A percentile compares a stretch with the other conserved stretches of the same genome.
Evolutionary conservation across 2,113 vertebrate species (phyloP).

Genomic region (Hiodon alosoides): DNA sequence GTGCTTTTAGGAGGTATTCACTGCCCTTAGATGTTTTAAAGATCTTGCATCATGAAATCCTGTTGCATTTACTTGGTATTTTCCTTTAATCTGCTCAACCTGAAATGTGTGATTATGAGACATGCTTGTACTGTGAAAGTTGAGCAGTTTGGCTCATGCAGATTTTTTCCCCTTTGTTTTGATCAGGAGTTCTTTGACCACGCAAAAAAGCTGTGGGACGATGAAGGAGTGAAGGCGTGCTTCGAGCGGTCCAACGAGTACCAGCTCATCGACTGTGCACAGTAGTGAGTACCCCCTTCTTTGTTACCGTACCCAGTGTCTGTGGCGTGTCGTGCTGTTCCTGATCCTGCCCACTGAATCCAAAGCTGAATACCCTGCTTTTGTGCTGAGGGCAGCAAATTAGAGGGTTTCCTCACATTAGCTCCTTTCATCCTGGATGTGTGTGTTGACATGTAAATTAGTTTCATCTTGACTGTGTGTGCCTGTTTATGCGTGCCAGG

Average conservation of each 20-base stretch:
- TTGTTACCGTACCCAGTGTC: too few species aligned
- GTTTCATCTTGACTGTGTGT: too few species aligned
- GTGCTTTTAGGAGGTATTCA: too few species aligned
- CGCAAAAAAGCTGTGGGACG: slow-evolving; percentile 78
- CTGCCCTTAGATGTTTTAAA: too few species aligned
- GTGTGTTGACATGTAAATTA: too few species aligned
- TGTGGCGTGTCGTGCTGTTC: too few species aligned
- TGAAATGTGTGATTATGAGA: neutral
- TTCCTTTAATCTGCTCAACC: neutral
- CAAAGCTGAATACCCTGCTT: too few species aligned
- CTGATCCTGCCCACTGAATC: too few species aligned
- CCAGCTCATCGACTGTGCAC: slow-evolving; percentile 78
- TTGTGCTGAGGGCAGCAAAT: too few species aligned
- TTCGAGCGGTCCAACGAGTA: slow-evolving; percentile 80
- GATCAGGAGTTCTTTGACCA: slow-evolving; percentile 79
- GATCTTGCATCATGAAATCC: neutral
- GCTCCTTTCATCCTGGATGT: too few species aligned
- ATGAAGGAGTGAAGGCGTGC: slow-evolving; percentile 76
- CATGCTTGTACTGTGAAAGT: neutral
- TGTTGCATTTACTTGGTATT: neutral
- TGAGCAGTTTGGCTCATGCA: neutral
- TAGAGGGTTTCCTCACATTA: too few species aligned
- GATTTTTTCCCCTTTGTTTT: slow-evolving; percentile 24
- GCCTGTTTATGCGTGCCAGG: too few species aligned
- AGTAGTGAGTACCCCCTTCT: slow-evolving; percentile 68